phyloP scores from a whole-genome alignment of 2,113 vertebrate species.

The Nycticryphes semicollaris region DNA sequence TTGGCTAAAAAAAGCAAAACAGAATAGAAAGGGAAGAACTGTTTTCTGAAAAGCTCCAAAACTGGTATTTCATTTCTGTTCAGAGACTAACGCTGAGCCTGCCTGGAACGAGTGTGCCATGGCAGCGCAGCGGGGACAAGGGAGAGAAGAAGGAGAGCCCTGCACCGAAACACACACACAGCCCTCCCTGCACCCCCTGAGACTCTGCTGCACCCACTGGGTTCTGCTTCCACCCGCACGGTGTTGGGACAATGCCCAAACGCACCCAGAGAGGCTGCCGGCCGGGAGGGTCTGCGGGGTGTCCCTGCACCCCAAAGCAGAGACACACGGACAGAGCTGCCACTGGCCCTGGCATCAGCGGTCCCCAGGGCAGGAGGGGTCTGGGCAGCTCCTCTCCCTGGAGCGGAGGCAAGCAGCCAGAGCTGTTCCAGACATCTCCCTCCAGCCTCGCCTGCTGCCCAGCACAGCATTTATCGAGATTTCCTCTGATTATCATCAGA shows the following conservation, averaged over 20 bases:
- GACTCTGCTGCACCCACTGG: background rate
- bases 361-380: background rate
- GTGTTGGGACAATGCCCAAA: fast-evolving
- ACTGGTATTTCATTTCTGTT: background rate
- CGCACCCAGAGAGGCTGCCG: background rate
- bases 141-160: background rate
- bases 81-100: background rate
- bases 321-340: background rate
- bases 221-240: fast-evolving
- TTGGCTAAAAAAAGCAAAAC: background rate
- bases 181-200: background rate
- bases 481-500: no score
- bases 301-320: background rate
- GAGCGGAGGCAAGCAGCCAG: background rate
- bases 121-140: background rate
- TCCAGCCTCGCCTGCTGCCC: background rate
- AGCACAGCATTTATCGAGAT: fast-evolving
- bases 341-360: background rate
- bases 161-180: no score
- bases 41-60: background rate
- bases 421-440: background rate
- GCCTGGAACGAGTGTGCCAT: background rate
- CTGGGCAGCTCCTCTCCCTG: background rate
- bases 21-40: background rate
- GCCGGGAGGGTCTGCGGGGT: background rate